A percentile compares a stretch with the other conserved stretches of the same genome.
These are phyloP conservation scores for Okamejei kenojei DNA, from an alignment of 2,797 vertebrate species.

Conservation along the genomic window DNA sequence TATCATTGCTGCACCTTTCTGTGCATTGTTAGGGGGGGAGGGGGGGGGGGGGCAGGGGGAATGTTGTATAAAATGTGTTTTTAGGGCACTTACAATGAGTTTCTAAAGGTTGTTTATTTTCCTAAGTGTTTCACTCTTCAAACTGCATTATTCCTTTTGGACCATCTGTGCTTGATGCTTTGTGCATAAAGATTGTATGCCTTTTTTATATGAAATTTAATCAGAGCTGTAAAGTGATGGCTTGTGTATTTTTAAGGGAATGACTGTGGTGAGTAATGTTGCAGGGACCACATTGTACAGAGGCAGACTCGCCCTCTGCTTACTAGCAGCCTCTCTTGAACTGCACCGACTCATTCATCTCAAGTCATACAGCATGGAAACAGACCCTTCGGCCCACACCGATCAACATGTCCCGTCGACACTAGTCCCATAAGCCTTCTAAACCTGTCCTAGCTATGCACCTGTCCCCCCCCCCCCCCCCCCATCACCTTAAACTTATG, in stretches of 20 bases:
- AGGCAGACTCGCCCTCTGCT: too few relatives aligned
- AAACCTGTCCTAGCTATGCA: too few relatives aligned
- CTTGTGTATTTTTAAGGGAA: neutral
- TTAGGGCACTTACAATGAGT: neutral
- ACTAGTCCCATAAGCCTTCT: too few relatives aligned
- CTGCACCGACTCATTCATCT: neutral
- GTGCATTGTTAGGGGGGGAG: neutral
- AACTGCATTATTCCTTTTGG: neutral
- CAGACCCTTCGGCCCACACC: too few relatives aligned
- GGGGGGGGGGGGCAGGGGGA: neutral
- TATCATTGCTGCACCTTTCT: neutral
- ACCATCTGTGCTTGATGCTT: neutral
- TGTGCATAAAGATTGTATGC: neutral
- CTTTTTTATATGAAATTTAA: neutral
- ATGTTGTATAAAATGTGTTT: neutral
- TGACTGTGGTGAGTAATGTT: neutral
- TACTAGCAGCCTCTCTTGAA: neutral
- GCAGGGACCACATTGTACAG: too few relatives aligned
- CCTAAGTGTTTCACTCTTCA: neutral
- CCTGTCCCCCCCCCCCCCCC: too few relatives aligned
- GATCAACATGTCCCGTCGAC: too few relatives aligned
- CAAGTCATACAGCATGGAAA: too few relatives aligned
- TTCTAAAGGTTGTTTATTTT: constrained; percentile 14
- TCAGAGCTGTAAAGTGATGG: neutral
- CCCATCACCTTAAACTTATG: too few relatives aligned